phyloP scores from a whole-genome alignment of 2,888 invertebrate species.

The Horisme vitalbata region DNA sequence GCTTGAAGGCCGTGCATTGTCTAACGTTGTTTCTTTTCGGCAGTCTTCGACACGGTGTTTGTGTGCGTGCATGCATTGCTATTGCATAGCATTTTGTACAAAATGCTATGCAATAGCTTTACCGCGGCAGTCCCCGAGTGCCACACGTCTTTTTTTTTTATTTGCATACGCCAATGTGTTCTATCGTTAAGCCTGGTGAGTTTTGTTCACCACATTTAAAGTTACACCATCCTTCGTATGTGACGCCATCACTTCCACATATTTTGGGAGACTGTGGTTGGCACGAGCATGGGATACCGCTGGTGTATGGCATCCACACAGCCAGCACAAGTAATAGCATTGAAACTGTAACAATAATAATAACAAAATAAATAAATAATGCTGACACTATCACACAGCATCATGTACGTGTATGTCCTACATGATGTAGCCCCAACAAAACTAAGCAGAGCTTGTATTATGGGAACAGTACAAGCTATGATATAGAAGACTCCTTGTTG shows the following conservation, averaged over 20 bases:
- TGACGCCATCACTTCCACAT: not conserved
- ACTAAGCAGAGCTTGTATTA: not conserved
- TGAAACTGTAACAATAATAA: not conserved
- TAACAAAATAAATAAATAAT: not conserved
- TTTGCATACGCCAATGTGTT: not conserved
- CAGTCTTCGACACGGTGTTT: too few relatives aligned
- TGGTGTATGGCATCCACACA: not conserved
- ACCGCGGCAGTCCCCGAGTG: too few relatives aligned
- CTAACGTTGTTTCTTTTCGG: too few relatives aligned
- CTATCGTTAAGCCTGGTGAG: not conserved
- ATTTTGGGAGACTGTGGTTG: not conserved
- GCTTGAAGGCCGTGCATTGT: too few relatives aligned
- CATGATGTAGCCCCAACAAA: too few relatives aligned
- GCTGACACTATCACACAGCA: too few relatives aligned
- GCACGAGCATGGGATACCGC: not conserved
- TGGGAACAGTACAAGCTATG: not conserved
- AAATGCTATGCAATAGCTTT: too few relatives aligned
- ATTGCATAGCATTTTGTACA: too few relatives aligned
- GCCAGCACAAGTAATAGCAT: not conserved
- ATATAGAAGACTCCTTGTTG: too few relatives aligned
- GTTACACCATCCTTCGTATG: not conserved
- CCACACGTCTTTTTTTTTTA: too few relatives aligned
- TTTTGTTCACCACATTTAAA: not conserved
- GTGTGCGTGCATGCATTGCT: too few relatives aligned
- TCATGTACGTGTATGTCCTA: too few relatives aligned